A percentile compares a stretch with the other conserved stretches of the same genome.
phyloP scores from a whole-genome alignment of 1,140 invertebrate species.

The Theocolax elegans region DNA sequence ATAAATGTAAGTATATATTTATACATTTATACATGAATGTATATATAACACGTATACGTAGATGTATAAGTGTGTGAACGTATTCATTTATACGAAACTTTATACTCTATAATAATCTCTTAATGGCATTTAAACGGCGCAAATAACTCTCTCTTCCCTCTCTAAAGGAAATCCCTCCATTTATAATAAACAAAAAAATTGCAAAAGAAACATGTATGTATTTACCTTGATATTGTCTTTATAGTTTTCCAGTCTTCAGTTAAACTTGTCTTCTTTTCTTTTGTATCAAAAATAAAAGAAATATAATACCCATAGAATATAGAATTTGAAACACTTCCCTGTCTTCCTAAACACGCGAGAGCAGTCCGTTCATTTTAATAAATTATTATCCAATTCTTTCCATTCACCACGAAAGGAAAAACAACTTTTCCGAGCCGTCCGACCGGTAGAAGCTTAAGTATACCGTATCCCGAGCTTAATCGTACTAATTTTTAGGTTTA shows the following conservation, averaged over 20 bases:
- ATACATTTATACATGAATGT: too few species aligned
- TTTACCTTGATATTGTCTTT: slow-evolving; percentile 29
- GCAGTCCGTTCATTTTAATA: slow-evolving; percentile 50
- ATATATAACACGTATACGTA: slow-evolving; percentile 46
- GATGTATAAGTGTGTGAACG: slow-evolving; percentile 53
- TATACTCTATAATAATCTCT: slow-evolving; percentile 62
- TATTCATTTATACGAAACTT: slow-evolving; percentile 65
- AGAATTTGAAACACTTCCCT: slow-evolving; percentile 51
- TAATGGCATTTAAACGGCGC: slow-evolving; percentile 53
- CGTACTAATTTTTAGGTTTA: slow-evolving; percentile 20
- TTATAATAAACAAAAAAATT: neutral
- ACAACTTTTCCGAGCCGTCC: slow-evolving; percentile 50
- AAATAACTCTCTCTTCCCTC: slow-evolving; percentile 15
- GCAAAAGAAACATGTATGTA: neutral
- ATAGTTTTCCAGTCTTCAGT: slow-evolving; percentile 45
- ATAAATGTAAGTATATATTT: too few species aligned
- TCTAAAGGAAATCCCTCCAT: neutral
- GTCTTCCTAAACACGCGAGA: slow-evolving; percentile 55
- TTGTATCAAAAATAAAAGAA: slow-evolving; percentile 18
- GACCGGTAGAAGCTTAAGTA: slow-evolving; percentile 52
- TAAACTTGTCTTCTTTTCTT: slow-evolving; percentile 27
- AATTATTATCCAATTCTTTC: slow-evolving; percentile 32
- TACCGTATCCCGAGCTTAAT: slow-evolving; percentile 24
- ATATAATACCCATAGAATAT: slow-evolving; percentile 49
- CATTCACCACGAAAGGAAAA: slow-evolving; percentile 43